Base-by-base conservation (phyloP, 1,140 invertebrate genomes). In the Cyclargus thomasi region DNA sequence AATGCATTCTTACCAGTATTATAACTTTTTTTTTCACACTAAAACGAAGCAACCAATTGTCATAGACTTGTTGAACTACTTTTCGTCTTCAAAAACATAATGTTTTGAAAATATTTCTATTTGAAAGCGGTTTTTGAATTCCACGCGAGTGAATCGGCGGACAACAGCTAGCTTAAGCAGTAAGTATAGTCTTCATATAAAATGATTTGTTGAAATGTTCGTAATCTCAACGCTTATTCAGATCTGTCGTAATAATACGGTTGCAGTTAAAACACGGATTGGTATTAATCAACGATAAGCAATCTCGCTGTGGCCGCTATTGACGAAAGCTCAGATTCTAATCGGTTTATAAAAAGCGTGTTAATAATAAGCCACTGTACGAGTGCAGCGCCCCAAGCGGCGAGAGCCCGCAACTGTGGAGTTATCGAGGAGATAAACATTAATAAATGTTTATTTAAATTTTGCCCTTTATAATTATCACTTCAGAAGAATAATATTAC, bases 261-360 rank as follows among this genome's bases (percentile, higher is more conserved):
- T 75, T 77, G 80, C 67, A 68, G 80, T 75, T 74, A 86, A 88
- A 88, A 86, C 83, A 85, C 87, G 83, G 80, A 90, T 86, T 79
- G 82, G 78, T 78, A 88, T 90, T 85, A 85, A 88, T 90, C 85
- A 90, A 77, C 75, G 85, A 90, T 90, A 90, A 88, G 78, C 67
- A 67, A 84, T 85, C 82, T 78, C 80, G 80, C 80, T 78, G 77
- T 84, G 83, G 81, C 84, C 80, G 81, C 80, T 84, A 90, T 90
- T 88, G 88, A 90, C 86, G 86, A 90, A 88, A 90, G 86, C 86
- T 88, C 86, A 88, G 88, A 90, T 90, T 77, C 76, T 88, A 88
- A 90, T 90, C 88, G 88, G 83, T 88, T 88, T 82, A 88, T 87
- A 88, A 88, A 85, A 87, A 81, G 80, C 78, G 88, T 90, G 88